Conservation (phyloP, 2,113 vertebrate species). For the Odontesthes bonariensis region DNA sequence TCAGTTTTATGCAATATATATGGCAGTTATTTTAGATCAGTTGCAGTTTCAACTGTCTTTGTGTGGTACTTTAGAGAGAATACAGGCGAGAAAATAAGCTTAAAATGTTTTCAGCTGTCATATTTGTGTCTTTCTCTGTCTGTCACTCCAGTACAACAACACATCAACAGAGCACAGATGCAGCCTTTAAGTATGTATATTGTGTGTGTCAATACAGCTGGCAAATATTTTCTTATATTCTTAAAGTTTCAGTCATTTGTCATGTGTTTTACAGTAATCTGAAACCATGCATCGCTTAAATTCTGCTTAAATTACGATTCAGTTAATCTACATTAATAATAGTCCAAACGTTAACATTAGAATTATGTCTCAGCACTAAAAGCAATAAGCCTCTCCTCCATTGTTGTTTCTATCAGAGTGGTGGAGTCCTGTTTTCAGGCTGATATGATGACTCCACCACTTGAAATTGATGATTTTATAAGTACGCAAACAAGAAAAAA, state of each 20-base stretch:
- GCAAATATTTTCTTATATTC: too few species aligned
- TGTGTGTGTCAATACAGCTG: background rate
- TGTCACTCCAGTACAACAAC: slow-evolving; percentile 33
- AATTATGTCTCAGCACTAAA: background rate
- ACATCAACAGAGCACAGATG: slow-evolving; percentile 15
- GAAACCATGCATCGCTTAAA: too few species aligned
- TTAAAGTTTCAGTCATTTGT: too few species aligned
- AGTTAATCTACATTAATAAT: too few species aligned
- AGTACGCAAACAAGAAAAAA: too few species aligned
- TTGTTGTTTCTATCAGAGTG: too few species aligned
- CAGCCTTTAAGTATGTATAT: slow-evolving; percentile 18
- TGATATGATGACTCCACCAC: too few species aligned
- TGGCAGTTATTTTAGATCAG: slow-evolving; percentile 27
- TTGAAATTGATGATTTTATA: too few species aligned
- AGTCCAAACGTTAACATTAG: background rate
- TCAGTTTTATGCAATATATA: slow-evolving; percentile 19
- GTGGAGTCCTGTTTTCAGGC: too few species aligned
- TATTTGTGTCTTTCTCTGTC: slow-evolving; percentile 29
- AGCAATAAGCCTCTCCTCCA: background rate
- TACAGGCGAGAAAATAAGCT: slow-evolving; percentile 22
- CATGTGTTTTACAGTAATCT: too few species aligned
- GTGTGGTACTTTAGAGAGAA: slow-evolving; percentile 18
- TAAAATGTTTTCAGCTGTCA: slow-evolving; percentile 45
- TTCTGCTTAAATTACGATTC: too few species aligned
- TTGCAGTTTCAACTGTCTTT: slow-evolving; percentile 10